Percentiles rank a stretch among this genome's conserved stretches.
Evolutionary conservation across 2,113 vertebrate species (phyloP).

Genomic region (Clarias macrocephalus): DNA sequence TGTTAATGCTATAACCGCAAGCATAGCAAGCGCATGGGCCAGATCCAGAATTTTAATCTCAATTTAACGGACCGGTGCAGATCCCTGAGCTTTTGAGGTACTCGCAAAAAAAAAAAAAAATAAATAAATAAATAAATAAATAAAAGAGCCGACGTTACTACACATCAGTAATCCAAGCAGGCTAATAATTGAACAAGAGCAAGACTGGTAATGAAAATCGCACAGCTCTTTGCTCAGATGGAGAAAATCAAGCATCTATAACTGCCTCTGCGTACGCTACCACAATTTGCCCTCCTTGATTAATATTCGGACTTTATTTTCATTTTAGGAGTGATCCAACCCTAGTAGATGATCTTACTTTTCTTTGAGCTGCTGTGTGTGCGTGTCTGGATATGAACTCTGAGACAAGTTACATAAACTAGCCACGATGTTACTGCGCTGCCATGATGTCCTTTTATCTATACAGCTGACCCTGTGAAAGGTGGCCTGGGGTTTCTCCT

Average conservation of each 20-base stretch:
- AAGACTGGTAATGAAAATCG: neutral
- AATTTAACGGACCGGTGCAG: slow-evolving; percentile 35
- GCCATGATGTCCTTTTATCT: too few species aligned
- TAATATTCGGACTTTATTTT: slow-evolving; percentile 23
- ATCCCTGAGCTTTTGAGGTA: neutral
- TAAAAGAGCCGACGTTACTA: neutral
- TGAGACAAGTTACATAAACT: too few species aligned
- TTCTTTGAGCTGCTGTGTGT: neutral
- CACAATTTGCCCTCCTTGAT: slow-evolving; percentile 18
- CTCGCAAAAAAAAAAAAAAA: neutral
- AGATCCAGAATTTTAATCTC: slow-evolving; percentile 29
- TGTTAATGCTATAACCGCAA: slow-evolving; percentile 33
- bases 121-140: too few species aligned
- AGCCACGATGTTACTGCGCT: too few species aligned
- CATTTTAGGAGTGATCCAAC: slow-evolving; percentile 16
- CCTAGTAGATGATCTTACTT: neutral
- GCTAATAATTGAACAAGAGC: slow-evolving; percentile 26
- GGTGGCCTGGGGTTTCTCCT: too few species aligned
- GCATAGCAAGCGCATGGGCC: slow-evolving; percentile 1
- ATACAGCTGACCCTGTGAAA: too few species aligned
- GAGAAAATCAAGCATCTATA: neutral
- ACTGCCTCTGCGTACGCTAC: neutral
- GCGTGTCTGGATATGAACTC: neutral
- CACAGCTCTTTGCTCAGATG: neutral
- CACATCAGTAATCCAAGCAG: slow-evolving; percentile 37